Base-by-base conservation (phyloP, 2,888 invertebrate genomes). In the Camponotus fellah region DNA sequence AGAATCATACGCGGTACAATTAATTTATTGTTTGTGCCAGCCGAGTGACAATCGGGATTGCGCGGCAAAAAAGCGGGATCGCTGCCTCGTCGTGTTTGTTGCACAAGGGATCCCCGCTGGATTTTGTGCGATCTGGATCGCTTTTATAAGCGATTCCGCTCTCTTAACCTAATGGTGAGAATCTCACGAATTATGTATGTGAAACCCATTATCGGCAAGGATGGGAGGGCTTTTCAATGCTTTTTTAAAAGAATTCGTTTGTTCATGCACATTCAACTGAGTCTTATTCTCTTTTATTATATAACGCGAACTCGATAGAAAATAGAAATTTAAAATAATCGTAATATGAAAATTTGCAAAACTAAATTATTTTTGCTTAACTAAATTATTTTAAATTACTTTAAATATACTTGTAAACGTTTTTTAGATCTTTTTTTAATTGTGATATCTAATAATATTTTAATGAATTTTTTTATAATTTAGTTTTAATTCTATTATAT, bases 11-110 rank as follows among this genome's bases (percentile, higher is more conserved):
- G 37, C 53, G 86, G 91, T 84, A 91, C 92, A 92, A 92, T 93
- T 91, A 89, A 90, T 91, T 91, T 91, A 92, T 93, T 92, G 91
- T 92, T 89, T 91, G 88, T 75, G 80, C 82, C 85, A 87, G 89
- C 74, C 68, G 79, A 83, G 84, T 83, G 88, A 92, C 91, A 90
- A 90, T 86, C 68, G 84, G 81, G 64, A 43, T 83, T 40, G 79
- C 56, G 37, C 46, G 40, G 37, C 65, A 84, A 82, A 84, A 86
- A 88, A 87, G 87, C 85, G 85, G 84, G 82, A 86, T 90, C 91
- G 79, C 76, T 85, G 91, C 83, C 87, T 91, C 85, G 77, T 74
- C 83, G 82, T 75, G 56, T 88, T 88, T 84, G 72, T 82, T 58
- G 9, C 34, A 49, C 14, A 69, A 46, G 83, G 77, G 72, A 72